Percentiles rank a stretch among this genome's conserved stretches.
phyloP scores from a whole-genome alignment of 1,140 invertebrate species.

The Ceratoteleas bidentatus region DNA sequence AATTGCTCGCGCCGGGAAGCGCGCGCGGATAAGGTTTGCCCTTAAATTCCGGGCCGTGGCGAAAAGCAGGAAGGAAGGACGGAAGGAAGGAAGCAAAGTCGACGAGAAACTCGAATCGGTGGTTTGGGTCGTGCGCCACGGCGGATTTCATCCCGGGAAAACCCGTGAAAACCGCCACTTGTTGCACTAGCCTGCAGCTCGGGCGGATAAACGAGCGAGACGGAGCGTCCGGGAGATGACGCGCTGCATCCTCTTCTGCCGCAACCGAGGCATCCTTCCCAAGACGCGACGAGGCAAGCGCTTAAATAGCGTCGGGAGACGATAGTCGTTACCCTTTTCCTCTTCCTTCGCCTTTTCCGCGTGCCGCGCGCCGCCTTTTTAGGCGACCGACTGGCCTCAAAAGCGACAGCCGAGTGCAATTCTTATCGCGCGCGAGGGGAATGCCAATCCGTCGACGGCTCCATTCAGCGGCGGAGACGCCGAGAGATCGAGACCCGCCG shows the following conservation, averaged over 20 bases:
- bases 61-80: slow-evolving; percentile 39
- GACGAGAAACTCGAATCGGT: slow-evolving; percentile 37
- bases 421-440: slow-evolving; percentile 30
- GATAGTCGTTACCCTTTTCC: slow-evolving; percentile 60
- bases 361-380: slow-evolving; percentile 39
- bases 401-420: slow-evolving; percentile 42
- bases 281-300: slow-evolving; percentile 30
- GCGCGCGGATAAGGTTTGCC: slow-evolving; percentile 56
- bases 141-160: slow-evolving; percentile 79
- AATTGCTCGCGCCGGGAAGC: slow-evolving; percentile 37
- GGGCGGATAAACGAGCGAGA: slow-evolving; percentile 69
- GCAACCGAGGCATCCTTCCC: slow-evolving; percentile 52
- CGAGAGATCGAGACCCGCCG: slow-evolving; percentile 8
- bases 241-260: slow-evolving; percentile 38
- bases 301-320: slow-evolving; percentile 61
- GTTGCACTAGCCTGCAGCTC: slow-evolving; percentile 78
- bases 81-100: slow-evolving; percentile 39
- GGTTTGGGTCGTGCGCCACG: slow-evolving; percentile 73
- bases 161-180: slow-evolving; percentile 82
- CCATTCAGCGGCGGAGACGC: slow-evolving; percentile 23
- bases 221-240: slow-evolving; percentile 57
- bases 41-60: slow-evolving; percentile 54
- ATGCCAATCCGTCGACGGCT: slow-evolving; percentile 46
- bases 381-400: slow-evolving; percentile 34
- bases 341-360: slow-evolving; percentile 39